These are phyloP conservation scores for Allobates femoralis DNA, from an alignment of 2,797 vertebrate species.

Conservation along the genomic window DNA sequence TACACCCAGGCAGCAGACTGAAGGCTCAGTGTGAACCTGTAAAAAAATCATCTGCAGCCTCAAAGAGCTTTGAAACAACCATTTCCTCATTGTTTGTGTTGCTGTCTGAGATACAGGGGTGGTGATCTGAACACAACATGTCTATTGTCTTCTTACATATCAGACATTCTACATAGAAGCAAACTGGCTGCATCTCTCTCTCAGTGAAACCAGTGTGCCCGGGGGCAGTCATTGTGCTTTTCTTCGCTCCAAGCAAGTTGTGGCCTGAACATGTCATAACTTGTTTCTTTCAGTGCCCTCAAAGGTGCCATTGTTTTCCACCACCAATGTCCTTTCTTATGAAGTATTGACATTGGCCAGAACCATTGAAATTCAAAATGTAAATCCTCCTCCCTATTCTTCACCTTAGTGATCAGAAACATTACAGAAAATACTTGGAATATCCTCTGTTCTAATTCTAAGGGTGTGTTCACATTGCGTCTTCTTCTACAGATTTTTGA, in stretches of 20 bases:
- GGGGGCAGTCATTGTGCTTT: slow-evolving; percentile 9
- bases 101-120: neutral
- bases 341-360: slow-evolving; percentile 53
- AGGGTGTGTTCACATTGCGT: no score
- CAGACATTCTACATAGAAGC: slow-evolving; percentile 30
- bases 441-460: neutral
- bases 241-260: slow-evolving; percentile 5
- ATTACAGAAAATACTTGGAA: neutral
- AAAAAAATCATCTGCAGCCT: neutral
- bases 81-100: slow-evolving; percentile 19
- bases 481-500: no score
- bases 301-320: slow-evolving; percentile 39
- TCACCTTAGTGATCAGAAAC: slow-evolving; percentile 30
- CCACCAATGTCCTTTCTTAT: neutral
- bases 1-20: neutral
- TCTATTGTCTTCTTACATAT: slow-evolving; percentile 38
- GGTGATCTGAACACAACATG: slow-evolving; percentile 24
- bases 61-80: neutral
- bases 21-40: neutral
- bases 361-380: slow-evolving; percentile 21
- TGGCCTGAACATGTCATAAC: slow-evolving; percentile 53
- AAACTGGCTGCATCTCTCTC: neutral
- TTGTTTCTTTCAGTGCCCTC: slow-evolving; percentile 43
- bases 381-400: neutral
- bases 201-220: slow-evolving; percentile 39